phyloP scores from a whole-genome alignment of 2,888 invertebrate genomes.

The Zele albiditarsus region DNA sequence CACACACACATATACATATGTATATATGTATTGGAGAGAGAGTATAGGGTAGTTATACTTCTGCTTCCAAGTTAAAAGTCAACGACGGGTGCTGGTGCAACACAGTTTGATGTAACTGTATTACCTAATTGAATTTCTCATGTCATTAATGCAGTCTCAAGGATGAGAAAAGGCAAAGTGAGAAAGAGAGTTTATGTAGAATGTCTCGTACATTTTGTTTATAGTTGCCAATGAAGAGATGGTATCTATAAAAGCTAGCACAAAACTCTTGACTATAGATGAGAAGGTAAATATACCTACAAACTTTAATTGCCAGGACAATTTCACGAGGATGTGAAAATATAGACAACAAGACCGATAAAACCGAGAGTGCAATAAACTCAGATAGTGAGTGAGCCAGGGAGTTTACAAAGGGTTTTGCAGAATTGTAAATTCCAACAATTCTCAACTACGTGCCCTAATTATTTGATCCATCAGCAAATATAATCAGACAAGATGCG shows the following conservation, averaged over 20 bases:
- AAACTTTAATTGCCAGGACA: slow-evolving; percentile 6
- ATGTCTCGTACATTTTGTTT: slow-evolving; percentile 25
- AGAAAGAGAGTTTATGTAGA: neutral
- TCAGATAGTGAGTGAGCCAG: neutral
- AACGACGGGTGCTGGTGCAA: neutral
- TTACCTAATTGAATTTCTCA: slow-evolving; percentile 41
- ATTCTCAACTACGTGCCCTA: slow-evolving; percentile 14
- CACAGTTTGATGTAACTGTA: slow-evolving; percentile 35
- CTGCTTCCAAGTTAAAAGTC: neutral
- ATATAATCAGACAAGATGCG: slow-evolving; percentile 3
- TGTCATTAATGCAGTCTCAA: slow-evolving; percentile 24
- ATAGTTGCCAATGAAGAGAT: neutral
- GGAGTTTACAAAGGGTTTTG: neutral
- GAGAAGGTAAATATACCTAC: neutral
- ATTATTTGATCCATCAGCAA: slow-evolving; percentile 7
- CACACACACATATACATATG: neutral
- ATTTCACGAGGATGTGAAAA: neutral
- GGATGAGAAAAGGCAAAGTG: slow-evolving; percentile 2
- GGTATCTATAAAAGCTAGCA: neutral
- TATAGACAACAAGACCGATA: neutral
- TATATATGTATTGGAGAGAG: neutral
- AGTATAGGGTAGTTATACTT: neutral
- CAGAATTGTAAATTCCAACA: slow-evolving; percentile 4
- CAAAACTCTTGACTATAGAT: neutral
- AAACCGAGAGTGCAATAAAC: neutral